Base-by-base conservation (phyloP, 2,113 vertebrate species). In the Neoarius graeffei region DNA sequence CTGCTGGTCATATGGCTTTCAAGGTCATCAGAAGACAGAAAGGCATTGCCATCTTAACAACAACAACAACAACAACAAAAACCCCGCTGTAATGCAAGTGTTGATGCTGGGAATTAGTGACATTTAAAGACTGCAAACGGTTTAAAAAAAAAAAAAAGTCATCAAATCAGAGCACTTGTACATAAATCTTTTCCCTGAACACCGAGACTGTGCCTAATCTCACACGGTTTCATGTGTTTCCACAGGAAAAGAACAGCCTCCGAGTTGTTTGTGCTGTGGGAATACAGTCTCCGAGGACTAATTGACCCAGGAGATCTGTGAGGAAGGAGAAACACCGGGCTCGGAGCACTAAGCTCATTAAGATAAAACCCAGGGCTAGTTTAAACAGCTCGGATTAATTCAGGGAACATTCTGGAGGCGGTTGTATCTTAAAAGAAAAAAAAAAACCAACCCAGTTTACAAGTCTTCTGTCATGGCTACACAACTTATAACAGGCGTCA, bases 331-430 rank as follows among this genome's bases (percentile, higher is more conserved):
- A 57, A 73, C 30, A 27, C 62, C 14, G 14, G 7, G 84, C 9
- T 52, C 27, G n/a, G 20, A 57, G 64, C 87, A 20, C 48, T 15
- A 30, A 62, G 81, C 89, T 87, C 27, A 25, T 87, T 84, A 76
- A 76, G 76, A 67, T 50, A 30, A 56, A 90, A 85, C 77, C 89
- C 17, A 69, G 60, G 42, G 79, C 48, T 79, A 83, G 87, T 81
- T 86, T 50, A 73, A 59, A 89, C 64, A 66, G 25, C 64, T 66
- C 64, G n/a, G 35, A 60, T 56, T 4, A 89, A 50, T 64, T 81
- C 82, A 89, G 74, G 48, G 74, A 73, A 74, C 62, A 66, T 82
- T 84, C 85, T 42, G 13, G 85, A 81, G 81, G 27, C 27, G 15
- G 35, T 84, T n/a, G 56, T 81, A 76, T 87, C 81, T n/a, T 87